Percentiles rank a stretch among this genome's conserved stretches.
Evolutionary conservation across 2,888 invertebrate genomes (phyloP).

Genomic region (Tanytarsus gracilentus): DNA sequence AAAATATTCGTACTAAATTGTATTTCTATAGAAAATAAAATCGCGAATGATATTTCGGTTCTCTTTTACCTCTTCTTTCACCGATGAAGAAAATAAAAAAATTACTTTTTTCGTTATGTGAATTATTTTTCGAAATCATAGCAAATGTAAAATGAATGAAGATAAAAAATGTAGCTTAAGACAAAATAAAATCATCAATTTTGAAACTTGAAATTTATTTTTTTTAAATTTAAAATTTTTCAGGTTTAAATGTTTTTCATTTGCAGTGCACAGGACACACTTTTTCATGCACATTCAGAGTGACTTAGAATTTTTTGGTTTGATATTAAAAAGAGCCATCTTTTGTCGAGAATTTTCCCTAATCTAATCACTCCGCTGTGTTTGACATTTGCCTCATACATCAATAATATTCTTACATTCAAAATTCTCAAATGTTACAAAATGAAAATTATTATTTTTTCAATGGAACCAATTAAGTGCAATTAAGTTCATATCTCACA

Average conservation of each 20-base stretch:
- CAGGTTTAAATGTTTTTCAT: no score
- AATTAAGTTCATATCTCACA: no score
- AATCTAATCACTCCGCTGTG: no score
- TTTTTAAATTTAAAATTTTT: background rate
- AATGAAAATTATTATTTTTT: no score
- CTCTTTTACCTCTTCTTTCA: no score
- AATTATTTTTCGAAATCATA: background rate
- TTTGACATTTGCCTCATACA: no score
- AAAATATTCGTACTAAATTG: slow-evolving; percentile 19
- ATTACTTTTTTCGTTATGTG: background rate
- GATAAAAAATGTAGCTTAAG: slow-evolving; percentile 4
- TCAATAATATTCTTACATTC: no score
- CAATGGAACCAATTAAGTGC: no score
- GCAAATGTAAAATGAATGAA: background rate
- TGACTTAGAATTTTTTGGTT: no score
- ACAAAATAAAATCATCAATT: slow-evolving; percentile 7
- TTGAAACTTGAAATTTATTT: slow-evolving; percentile 6
- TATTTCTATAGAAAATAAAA: slow-evolving; percentile 5
- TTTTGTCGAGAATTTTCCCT: slow-evolving; percentile 9
- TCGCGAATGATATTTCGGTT: background rate
- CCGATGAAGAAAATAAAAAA: background rate
- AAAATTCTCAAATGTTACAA: no score
- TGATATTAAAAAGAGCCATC: slow-evolving; percentile 7
- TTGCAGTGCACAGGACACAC: no score
- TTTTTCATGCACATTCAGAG: no score